These are phyloP conservation scores for Amblyopsis hoosieri DNA, from an alignment of 2,797 vertebrate genomes.

Conservation along the genomic window DNA sequence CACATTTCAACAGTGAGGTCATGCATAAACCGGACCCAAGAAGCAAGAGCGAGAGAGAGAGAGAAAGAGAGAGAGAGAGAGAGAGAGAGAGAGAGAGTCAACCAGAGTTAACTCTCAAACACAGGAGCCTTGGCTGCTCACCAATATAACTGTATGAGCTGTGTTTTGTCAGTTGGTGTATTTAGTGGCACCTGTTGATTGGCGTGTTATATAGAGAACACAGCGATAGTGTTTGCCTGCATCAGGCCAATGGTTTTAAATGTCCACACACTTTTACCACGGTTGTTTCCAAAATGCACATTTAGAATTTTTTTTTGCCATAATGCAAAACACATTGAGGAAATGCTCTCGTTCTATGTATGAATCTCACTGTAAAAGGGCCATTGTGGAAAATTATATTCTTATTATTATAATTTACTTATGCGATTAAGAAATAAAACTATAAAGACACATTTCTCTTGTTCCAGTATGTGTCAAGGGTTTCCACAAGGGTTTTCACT, in stretches of 20 bases:
- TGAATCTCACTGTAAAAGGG: no score
- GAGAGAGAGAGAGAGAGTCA: slow-evolving; percentile 17
- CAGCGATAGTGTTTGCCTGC: slow-evolving; percentile 25
- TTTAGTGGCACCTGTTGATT: slow-evolving; percentile 54
- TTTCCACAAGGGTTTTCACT: no score
- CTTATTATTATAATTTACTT: no score
- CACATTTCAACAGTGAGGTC: slow-evolving; percentile 71
- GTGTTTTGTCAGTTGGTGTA: slow-evolving; percentile 36
- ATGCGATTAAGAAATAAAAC: no score
- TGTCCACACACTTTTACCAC: slow-evolving; percentile 8
- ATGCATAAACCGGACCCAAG: slow-evolving; percentile 57
- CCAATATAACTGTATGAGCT: slow-evolving; percentile 26
- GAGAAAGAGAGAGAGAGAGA: slow-evolving; percentile 1
- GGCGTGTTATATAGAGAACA: slow-evolving; percentile 15
- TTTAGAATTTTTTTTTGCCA: neutral
- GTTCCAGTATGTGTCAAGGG: no score
- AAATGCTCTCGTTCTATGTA: no score
- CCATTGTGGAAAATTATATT: no score
- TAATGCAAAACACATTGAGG: no score
- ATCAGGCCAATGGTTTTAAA: slow-evolving; percentile 14
- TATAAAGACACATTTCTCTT: no score
- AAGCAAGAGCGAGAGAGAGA: slow-evolving; percentile 40
- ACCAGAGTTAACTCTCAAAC: slow-evolving; percentile 9
- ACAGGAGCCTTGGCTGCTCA: no score
- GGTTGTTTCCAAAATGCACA: slow-evolving; percentile 2